Base-by-base conservation (phyloP, 2,888 invertebrate genomes). In the Diarsia dahlii region DNA sequence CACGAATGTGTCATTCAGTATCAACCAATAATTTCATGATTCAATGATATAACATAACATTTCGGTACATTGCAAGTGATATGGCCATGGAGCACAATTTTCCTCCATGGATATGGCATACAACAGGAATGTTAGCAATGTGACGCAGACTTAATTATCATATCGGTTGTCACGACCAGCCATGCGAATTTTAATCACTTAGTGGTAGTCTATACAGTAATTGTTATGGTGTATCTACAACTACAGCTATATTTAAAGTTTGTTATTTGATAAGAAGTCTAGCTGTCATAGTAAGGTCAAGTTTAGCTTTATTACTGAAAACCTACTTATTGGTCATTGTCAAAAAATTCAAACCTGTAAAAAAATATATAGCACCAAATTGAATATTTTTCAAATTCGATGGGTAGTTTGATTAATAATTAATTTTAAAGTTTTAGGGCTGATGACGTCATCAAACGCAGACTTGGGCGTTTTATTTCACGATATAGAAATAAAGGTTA, bases 131-230 rank as follows among this genome's bases (percentile, higher is more conserved):
- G 20, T 50, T 45, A 28, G 20, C n/a, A 39, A 50, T 50, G 8
- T 71, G 15, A 13, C 18, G 3, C 28, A 62, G 79, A 69, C 79
- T 52, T 71, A 64, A 39, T 64, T 71, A 73, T 60, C 58, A 60
- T 39, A 60, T 81, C 58, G 45, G 39, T 8, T 28, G 28, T 13
- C 34, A 15, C 60, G 23, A 74, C 34, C n/a, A n/a, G 46, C 8
- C 78, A 78, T 46, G 81, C 78, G 23, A 64, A 64, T 23, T 52
- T 9, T 78, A 81, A 78, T 81, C 28, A 81, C 58, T 78, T 73
- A 72, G 54, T 46, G 20, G 52, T 23, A n/a, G 45, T 56, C 8
- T 64, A n/a, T n/a, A 45, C 12, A 20, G 20, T 69, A 13, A 46
- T 48, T 66, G 66, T 58, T 6, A 77, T 39, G 46, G 46, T 46